Evolutionary conservation across 2,113 vertebrate species (phyloP), one percentile per base, ranked within the genome.

Genomic region (Pleuronectes platessa): DNA sequence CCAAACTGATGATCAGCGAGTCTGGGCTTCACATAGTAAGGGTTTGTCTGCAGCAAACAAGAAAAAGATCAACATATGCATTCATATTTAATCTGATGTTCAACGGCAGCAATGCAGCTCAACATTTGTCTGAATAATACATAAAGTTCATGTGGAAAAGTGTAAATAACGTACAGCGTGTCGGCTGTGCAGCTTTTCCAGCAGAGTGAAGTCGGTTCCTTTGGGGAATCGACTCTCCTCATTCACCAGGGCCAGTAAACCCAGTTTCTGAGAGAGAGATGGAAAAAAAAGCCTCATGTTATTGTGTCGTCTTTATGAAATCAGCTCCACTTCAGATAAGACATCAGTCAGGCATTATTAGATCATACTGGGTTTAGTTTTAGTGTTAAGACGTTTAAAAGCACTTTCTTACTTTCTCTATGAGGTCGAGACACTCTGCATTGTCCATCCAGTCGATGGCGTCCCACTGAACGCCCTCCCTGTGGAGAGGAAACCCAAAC

Each of bases 361-460:
- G 17, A 75, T 64, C 18, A 11, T 42, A 12, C 11, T 42, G 3
- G 40, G 3, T 42, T 42, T 42, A 59, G 21, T 54, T 61, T 60
- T 17, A 61, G 27, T 31, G 4, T 31, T n/a, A 5, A 14, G 17
- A 23, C 20, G 23, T 3, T 13, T 42, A 2, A 21, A 9, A 49
- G 37, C 7, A 7, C 2, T 23, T 8, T 53, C 42, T 61, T 72
- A 97, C 97, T 94, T 98, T 98, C 87, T 98, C 97, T 31, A 98
- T 96, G 18, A 98, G 96, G 83, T 98, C 97, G 81, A 98, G 92
- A 83, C 97, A 98, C 78, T 98, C 97, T 45, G 96, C 96, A 13
- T 98, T 98, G 89, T 98, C 97, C 97, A 98, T 97, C 97, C 97
- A 98, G 92, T 97, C 96, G 73, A 98, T 98, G 23, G 96, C 96